Conservation (phyloP, 2,888 invertebrate species). For the Amblyjoppa proteus region DNA sequence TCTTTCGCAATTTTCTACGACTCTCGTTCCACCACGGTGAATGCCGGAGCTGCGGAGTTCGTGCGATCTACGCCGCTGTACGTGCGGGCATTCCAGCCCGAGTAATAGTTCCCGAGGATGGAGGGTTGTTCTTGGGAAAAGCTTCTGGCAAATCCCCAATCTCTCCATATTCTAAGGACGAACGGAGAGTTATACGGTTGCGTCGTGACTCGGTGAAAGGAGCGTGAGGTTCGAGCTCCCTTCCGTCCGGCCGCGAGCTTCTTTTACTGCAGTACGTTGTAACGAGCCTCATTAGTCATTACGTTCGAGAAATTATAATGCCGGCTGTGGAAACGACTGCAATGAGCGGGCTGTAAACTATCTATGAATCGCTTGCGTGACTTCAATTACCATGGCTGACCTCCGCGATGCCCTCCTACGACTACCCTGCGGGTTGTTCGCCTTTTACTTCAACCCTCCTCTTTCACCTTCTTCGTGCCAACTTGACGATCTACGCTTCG, state of each 20-base stretch:
- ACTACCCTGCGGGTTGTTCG: neutral
- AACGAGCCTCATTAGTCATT: constrained; percentile 61
- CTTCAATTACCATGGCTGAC: constrained; percentile 44
- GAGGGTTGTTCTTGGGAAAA: constrained; percentile 55
- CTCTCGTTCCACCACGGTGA: constrained; percentile 6
- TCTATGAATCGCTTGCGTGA: constrained; percentile 46
- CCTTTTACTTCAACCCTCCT: constrained; percentile 4
- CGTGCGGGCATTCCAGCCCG: constrained; percentile 31
- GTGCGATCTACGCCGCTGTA: constrained; percentile 9
- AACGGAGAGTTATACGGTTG: constrained; percentile 52
- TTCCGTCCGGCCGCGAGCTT: neutral
- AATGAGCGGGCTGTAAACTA: constrained; percentile 32
- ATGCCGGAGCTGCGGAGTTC: neutral
- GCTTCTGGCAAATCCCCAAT: constrained; percentile 53
- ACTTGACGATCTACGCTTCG: neutral
- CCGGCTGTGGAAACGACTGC: constrained; percentile 23
- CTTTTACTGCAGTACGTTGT: constrained; percentile 19
- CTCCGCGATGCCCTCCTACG: neutral
- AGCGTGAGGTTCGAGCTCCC: neutral
- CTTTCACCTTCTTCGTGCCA: neutral
- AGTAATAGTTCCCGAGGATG: constrained; percentile 55
- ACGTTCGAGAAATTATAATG: constrained; percentile 56
- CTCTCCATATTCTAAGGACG: constrained; percentile 44
- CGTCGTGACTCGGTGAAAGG: constrained; percentile 34
- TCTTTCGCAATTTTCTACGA: constrained; percentile 10